Evolutionary conservation across 1,140 invertebrate genomes (phyloP), one percentile per base, ranked within the genome.

Genomic region (Coptotermes formosanus): DNA sequence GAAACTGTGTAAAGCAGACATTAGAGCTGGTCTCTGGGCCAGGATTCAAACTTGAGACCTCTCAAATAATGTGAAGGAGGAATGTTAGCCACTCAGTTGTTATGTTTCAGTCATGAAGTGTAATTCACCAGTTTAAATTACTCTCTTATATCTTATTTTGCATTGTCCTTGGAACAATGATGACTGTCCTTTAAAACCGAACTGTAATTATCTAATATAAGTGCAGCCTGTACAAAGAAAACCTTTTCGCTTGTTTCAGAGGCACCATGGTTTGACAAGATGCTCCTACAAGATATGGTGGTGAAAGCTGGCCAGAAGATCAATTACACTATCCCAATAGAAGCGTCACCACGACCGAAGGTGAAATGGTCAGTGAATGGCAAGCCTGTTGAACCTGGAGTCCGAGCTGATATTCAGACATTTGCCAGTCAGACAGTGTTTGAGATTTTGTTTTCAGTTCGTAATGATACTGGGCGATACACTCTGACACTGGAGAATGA

Each of bases 301-400:
- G 97, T 99, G 3, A 95, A 95, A 89, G 98, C 97, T 85, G 98
- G 98, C 85, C 96, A 98, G 88, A 95, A 96, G 82, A 96, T 99
- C 88, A 95, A 94, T 87, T 98, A 96, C 91, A 95, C 94, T 85
- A 95, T 99, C 87, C 97, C 97, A 32, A 97, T 99, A 87, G 95
- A 96, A 91, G 96, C 95, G 0, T 95, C 96, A 12, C 96, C 96
- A 0, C 95, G 94, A 89, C 96, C 96, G 3, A 94, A 93, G 19
- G 95, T 95, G n/a, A 96, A 94, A 90, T 99, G 99, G 99, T 94
- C 94, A 48, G 94, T 97, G 87, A 97, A 99, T 91, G 96, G 96
- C 82, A 95, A 96, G 88, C 92, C 94, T 16, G 92, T 97, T 44
- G 90, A 93, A 23, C 89, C 91, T 69, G 92, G 92, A 86, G 90